Evolutionary conservation across 2,797 vertebrate genomes (phyloP).

Genomic region (Trichosurus vulpecula): DNA sequence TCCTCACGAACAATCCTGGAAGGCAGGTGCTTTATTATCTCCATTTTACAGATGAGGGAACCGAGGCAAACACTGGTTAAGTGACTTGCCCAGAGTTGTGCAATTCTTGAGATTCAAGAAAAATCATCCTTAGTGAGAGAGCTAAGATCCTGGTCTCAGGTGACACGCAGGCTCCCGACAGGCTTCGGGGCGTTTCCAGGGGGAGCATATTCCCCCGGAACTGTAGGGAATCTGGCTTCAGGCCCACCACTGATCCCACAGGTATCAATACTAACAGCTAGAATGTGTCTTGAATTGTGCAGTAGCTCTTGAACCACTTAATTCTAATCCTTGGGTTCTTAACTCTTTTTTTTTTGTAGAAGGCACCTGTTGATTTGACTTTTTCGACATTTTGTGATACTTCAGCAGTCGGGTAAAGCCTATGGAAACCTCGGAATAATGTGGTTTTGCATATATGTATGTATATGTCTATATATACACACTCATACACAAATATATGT

Average conservation of each 20-base stretch:
- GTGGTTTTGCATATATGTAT: neutral
- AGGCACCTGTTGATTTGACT: neutral
- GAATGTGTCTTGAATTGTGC: neutral
- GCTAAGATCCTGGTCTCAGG: neutral
- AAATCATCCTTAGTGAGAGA: neutral
- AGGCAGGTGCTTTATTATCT: neutral
- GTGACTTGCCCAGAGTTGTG: neutral
- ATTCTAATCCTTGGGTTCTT: neutral
- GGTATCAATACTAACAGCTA: neutral
- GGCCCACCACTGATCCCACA: neutral
- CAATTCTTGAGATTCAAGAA: neutral
- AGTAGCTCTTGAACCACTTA: neutral
- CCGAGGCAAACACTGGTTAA: neutral
- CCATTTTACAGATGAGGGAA: neutral
- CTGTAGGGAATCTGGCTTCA: neutral
- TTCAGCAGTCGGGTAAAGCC: neutral
- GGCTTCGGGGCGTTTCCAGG: neutral
- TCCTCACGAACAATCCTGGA: neutral
- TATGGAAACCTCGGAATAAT: neutral
- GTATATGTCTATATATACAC: neutral
- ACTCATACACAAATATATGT: neutral
- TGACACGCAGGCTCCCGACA: neutral
- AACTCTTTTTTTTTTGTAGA: neutral
- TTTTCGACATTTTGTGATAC: neutral
- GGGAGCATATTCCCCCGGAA: neutral